Percentiles rank a stretch among this genome's conserved stretches.
Conservation (phyloP, 2,113 vertebrate genomes). For the Pteruthius melanotis region DNA sequence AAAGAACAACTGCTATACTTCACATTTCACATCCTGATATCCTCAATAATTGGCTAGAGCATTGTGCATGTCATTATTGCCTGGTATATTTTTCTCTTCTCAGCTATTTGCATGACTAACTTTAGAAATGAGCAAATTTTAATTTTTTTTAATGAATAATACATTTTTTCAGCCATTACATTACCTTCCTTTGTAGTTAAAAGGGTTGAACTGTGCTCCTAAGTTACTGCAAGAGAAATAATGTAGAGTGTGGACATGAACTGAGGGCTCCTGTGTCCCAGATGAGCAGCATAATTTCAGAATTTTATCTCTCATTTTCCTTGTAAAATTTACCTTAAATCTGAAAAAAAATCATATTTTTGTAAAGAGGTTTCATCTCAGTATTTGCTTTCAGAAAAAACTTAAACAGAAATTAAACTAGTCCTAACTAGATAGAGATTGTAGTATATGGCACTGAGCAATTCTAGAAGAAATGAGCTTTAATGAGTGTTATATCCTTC, state of each 20-base stretch:
- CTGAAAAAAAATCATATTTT: not conserved
- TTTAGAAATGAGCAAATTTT: not conserved
- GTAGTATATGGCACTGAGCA: not conserved
- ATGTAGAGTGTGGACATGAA: not conserved
- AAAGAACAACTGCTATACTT: not conserved
- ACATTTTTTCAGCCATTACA: not conserved
- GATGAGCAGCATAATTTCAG: not conserved
- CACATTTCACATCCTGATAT: not conserved
- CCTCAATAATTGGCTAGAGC: not conserved
- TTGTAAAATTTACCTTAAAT: not conserved
- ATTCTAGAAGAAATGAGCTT: not conserved
- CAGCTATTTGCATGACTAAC: not conserved
- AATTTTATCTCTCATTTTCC: not conserved
- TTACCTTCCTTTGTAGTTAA: not conserved
- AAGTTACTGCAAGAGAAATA: not conserved
- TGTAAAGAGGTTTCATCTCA: not conserved
- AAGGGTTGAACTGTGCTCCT: not conserved
- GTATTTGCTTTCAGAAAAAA: not conserved
- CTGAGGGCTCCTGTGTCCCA: not conserved
- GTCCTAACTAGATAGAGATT: not conserved
- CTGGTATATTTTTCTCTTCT: not conserved
- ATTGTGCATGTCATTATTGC: not conserved
- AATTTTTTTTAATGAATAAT: not conserved
- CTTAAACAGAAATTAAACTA: not conserved
- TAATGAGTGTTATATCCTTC: not conserved